Percentiles rank a stretch among this genome's conserved stretches.
These are phyloP conservation scores for Lontra canadensis DNA, from an alignment of 2,113 vertebrate species.

Conservation along the genomic window DNA sequence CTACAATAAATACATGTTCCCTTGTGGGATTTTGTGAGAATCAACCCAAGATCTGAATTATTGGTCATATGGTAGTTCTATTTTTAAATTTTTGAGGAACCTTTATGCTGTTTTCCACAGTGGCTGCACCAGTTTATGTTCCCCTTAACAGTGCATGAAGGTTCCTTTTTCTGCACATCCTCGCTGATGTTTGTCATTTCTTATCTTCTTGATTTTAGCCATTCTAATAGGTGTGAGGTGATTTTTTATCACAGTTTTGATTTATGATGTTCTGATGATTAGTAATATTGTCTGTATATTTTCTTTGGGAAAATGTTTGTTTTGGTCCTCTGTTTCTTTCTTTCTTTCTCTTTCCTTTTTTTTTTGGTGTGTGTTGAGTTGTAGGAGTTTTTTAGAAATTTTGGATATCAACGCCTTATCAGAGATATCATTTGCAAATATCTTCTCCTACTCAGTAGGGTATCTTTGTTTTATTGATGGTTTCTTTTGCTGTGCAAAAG, in stretches of 20 bases:
- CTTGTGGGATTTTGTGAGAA: background rate
- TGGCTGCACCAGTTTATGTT: background rate
- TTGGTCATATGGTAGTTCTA: background rate
- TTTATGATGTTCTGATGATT: background rate
- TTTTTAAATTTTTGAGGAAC: background rate
- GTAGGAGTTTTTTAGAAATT: background rate
- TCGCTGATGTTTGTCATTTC: background rate
- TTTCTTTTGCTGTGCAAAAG: background rate
- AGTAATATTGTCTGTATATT: background rate
- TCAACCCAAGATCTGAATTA: background rate
- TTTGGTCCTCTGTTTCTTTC: background rate
- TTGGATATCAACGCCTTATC: background rate
- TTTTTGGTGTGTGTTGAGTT: background rate
- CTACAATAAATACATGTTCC: background rate
- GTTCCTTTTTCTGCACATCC: background rate
- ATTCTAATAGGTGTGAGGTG: background rate
- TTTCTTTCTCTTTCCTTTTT: too few relatives aligned
- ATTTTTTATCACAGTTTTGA: background rate
- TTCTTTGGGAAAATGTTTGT: background rate
- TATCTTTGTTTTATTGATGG: background rate
- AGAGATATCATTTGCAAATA: background rate
- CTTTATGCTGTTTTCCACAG: background rate
- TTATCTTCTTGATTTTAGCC: background rate
- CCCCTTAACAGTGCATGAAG: background rate
- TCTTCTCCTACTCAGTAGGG: background rate